These are phyloP conservation scores for Eulemur macaco DNA, from an alignment of 2,113 vertebrate genomes.

Conservation along the genomic window DNA sequence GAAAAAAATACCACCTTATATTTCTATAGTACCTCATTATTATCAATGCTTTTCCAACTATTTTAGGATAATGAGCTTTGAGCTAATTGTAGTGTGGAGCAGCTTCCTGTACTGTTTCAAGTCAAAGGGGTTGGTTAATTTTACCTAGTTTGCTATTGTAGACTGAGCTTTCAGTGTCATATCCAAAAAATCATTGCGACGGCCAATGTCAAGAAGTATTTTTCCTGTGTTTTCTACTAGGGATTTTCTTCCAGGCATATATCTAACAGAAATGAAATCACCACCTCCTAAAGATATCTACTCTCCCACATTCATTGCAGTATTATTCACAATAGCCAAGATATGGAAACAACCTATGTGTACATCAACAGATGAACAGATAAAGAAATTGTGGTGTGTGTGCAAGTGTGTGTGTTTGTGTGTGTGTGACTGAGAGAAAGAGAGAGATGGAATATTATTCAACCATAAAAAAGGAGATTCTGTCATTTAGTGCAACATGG, in stretches of 20 bases:
- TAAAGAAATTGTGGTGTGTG: not conserved
- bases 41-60: not conserved
- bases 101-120: not conserved
- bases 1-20: not conserved
- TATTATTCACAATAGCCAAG: not conserved
- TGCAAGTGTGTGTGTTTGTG: not conserved
- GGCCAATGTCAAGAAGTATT: not conserved
- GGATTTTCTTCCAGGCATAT: not conserved
- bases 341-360: not conserved
- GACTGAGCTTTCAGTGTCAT: not conserved
- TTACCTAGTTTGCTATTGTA: not conserved
- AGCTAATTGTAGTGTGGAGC: not conserved
- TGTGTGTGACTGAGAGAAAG: no score
- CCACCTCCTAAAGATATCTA: not conserved
- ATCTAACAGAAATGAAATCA: not conserved
- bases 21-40: not conserved
- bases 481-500: not conserved
- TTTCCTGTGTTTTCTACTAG: not conserved
- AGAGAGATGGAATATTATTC: not conserved
- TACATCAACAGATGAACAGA: not conserved
- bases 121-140: not conserved
- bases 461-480: not conserved
- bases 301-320: not conserved
- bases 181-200: not conserved
- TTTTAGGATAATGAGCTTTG: not conserved